Percentiles rank a stretch among this genome's conserved stretches.
Evolutionary conservation across 1,140 invertebrate genomes (phyloP).

Genomic region (Lineus longissimus): DNA sequence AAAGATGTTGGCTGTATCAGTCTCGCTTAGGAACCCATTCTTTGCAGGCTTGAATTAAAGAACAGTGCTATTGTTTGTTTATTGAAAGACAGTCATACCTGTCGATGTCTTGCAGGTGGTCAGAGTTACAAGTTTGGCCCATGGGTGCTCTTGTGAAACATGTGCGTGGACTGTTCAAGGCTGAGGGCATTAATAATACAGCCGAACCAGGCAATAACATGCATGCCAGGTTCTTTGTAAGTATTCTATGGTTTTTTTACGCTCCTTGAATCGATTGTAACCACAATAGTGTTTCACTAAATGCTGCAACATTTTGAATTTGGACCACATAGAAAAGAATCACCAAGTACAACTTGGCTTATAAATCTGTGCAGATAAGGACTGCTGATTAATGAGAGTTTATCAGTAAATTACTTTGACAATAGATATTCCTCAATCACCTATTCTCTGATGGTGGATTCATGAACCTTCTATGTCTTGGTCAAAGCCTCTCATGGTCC

Average conservation of each 20-base stretch:
- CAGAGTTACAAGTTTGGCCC: conserved; percentile 68
- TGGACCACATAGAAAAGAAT: too few relatives aligned
- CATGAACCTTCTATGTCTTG: neutral
- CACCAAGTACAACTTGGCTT: too few relatives aligned
- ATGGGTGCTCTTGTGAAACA: conserved; percentile 76
- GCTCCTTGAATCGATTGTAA: neutral
- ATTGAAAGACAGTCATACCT: too few relatives aligned
- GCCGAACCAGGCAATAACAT: conserved; percentile 78
- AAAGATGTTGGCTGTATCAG: too few relatives aligned
- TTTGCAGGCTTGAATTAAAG: neutral
- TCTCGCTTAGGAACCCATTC: too few relatives aligned
- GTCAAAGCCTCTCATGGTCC: neutral
- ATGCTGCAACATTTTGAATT: neutral
- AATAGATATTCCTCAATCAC: neutral
- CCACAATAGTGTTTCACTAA: neutral
- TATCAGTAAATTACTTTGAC: neutral
- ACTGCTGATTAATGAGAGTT: neutral
- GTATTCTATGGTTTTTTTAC: too few relatives aligned
- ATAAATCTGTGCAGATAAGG: neutral
- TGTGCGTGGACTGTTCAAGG: conserved; percentile 74
- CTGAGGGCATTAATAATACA: conserved; percentile 69
- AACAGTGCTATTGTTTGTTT: neutral
- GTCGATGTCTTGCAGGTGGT: conserved; percentile 66
- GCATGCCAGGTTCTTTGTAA: conserved; percentile 81
- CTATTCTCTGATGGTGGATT: neutral